Percentiles rank a stretch among this genome's conserved stretches.
phyloP scores from a whole-genome alignment of 2,113 vertebrate species.

The Brevimyrus niger region DNA sequence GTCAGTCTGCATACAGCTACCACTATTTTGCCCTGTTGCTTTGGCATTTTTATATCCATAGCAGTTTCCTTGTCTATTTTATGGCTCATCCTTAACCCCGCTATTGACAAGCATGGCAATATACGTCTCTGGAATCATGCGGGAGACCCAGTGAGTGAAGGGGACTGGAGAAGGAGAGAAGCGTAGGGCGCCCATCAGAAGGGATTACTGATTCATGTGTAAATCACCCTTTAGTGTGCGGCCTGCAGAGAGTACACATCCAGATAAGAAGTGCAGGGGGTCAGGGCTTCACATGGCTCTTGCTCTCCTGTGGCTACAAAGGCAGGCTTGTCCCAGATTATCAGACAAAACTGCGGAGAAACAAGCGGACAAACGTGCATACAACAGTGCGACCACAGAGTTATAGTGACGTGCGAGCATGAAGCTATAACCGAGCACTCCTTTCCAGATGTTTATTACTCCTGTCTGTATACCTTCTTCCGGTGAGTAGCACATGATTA shows the following conservation, averaged over 20 bases:
- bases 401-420: not conserved
- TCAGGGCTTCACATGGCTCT: constrained; percentile 50
- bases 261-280: constrained; percentile 63
- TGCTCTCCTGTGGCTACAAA: constrained; percentile 52
- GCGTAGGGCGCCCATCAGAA: constrained; percentile 58
- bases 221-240: constrained; percentile 73
- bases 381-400: not conserved
- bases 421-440: not conserved
- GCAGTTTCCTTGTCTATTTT: constrained; percentile 25
- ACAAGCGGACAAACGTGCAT: not conserved
- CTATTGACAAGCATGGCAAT: not conserved
- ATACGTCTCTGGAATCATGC: not conserved
- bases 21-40: constrained; percentile 47
- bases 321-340: constrained; percentile 64
- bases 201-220: constrained; percentile 73
- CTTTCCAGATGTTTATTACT: constrained; percentile 14
- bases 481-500: constrained; percentile 7
- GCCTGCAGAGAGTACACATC: constrained; percentile 66
- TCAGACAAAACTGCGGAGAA: constrained; percentile 52
- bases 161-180: constrained; percentile 42
- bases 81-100: constrained; percentile 36
- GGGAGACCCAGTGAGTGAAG: not conserved
- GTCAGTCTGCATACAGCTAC: constrained; percentile 33
- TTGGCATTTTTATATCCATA: not conserved
- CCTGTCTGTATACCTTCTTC: constrained; percentile 21